These are phyloP conservation scores for Lycopodina hypogea DNA, from an alignment of 37 sponge, comb jelly and placozoan genomes.

Conservation along the genomic window DNA sequence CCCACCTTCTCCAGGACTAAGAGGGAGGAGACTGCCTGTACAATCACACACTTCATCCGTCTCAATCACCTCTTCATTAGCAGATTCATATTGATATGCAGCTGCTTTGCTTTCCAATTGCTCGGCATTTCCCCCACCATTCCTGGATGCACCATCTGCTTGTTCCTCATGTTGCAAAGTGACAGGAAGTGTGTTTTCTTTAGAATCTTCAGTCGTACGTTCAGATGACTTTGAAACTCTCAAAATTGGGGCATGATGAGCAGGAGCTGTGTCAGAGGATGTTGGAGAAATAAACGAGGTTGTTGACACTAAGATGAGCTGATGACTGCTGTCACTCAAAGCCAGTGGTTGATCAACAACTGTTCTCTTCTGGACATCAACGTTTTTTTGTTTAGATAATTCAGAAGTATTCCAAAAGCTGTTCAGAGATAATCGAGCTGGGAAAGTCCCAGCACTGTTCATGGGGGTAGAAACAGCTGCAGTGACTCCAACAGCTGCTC, in stretches of 20 bases:
- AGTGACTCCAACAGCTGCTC: not conserved
- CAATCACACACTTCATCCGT: not conserved
- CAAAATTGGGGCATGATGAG: too few species aligned
- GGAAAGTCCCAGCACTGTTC: too few species aligned
- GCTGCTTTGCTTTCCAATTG: not conserved
- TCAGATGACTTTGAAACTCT: too few species aligned
- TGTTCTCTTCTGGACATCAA: too few species aligned
- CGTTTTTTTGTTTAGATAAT: too few species aligned
- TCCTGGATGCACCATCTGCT: not conserved
- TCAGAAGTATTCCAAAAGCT: too few species aligned
- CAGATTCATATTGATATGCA: too few species aligned
- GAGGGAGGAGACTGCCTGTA: not conserved
- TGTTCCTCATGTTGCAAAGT: not conserved
- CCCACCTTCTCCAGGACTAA: not conserved
- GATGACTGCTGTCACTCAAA: not conserved
- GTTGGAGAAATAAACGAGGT: not conserved
- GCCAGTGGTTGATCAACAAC: too few species aligned
- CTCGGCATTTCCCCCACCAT: not conserved
- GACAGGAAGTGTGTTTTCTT: not conserved
- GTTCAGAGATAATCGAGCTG: too few species aligned
- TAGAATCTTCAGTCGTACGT: not conserved
- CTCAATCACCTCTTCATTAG: not conserved
- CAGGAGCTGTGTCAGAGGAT: constrained; percentile 2
- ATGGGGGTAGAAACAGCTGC: too few species aligned
- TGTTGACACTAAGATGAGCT: not conserved